phyloP scores from a whole-genome alignment of 2,797 vertebrate species.

The Synanceia verrucosa region DNA sequence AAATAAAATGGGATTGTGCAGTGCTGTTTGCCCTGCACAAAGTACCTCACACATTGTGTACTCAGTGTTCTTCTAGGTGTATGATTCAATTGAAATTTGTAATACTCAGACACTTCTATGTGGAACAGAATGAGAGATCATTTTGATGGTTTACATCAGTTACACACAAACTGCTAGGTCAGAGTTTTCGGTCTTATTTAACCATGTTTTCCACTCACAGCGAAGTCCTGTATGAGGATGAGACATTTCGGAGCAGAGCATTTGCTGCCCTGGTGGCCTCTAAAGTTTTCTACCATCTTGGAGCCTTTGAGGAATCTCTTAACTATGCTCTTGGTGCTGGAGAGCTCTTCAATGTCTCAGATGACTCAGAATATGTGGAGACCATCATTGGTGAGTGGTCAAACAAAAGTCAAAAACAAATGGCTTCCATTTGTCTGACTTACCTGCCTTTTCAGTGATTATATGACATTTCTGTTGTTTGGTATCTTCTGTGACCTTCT shows the following conservation, averaged over 20 bases:
- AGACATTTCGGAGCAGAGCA: constrained; percentile 93
- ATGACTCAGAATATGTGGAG: constrained; percentile 98
- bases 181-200: neutral
- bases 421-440: neutral
- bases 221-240: constrained; percentile 98
- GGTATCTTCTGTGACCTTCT: neutral
- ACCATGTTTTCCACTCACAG: constrained; percentile 67
- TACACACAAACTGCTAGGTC: neutral
- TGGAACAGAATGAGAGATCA: neutral
- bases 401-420: neutral
- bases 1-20: neutral
- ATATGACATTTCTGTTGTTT: neutral
- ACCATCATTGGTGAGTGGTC: constrained; percentile 94
- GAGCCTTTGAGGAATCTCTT: constrained; percentile 97
- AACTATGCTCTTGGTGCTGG: constrained; percentile 98
- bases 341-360: constrained; percentile 98
- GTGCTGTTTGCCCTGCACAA: neutral
- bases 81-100: neutral
- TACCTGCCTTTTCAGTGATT: neutral
- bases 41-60: neutral
- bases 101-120: neutral
- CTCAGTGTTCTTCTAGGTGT: neutral
- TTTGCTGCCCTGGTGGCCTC: constrained; percentile 98
- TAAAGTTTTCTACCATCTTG: constrained; percentile 99
- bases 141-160: neutral